phyloP scores from a whole-genome alignment of 2,888 invertebrate species.

The Ochropleura plecta region DNA sequence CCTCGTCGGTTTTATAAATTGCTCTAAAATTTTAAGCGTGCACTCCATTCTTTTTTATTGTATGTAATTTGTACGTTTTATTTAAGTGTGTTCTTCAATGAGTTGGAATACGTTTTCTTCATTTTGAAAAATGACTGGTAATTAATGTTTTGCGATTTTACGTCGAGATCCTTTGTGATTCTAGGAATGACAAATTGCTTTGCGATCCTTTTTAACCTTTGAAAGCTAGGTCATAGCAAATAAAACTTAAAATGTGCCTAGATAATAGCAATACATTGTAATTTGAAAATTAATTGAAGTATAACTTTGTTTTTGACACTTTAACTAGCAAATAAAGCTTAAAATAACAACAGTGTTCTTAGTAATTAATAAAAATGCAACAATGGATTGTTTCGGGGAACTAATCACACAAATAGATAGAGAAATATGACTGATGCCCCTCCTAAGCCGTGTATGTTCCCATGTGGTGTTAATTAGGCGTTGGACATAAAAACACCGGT shows the following conservation, averaged over 20 bases:
- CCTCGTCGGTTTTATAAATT: constrained; percentile 72
- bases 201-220: constrained; percentile 20
- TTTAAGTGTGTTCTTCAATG: constrained; percentile 59
- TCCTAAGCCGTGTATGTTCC: constrained; percentile 77
- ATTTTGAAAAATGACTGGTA: constrained; percentile 37
- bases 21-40: constrained; percentile 68
- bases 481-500: constrained; percentile 73
- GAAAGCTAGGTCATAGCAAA: not conserved
- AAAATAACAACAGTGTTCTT: constrained; percentile 1
- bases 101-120: constrained; percentile 29
- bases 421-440: constrained; percentile 75
- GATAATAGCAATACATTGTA: not conserved
- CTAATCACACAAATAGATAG: constrained; percentile 68
- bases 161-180: constrained; percentile 36
- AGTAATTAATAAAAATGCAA: constrained; percentile 26
- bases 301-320: constrained; percentile 2
- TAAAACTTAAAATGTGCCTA: not conserved
- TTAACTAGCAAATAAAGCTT: not conserved
- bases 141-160: constrained; percentile 41
- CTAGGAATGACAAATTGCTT: constrained; percentile 23
- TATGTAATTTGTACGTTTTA: constrained; percentile 72
- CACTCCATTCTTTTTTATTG: constrained; percentile 65
- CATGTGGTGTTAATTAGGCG: constrained; percentile 86
- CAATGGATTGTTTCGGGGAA: constrained; percentile 50
- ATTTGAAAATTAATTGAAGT: constrained; percentile 23